A percentile compares a stretch with the other conserved stretches of the same genome.
Evolutionary conservation across 2,888 invertebrate species (phyloP).

Genomic region (Tiliacea aurago): DNA sequence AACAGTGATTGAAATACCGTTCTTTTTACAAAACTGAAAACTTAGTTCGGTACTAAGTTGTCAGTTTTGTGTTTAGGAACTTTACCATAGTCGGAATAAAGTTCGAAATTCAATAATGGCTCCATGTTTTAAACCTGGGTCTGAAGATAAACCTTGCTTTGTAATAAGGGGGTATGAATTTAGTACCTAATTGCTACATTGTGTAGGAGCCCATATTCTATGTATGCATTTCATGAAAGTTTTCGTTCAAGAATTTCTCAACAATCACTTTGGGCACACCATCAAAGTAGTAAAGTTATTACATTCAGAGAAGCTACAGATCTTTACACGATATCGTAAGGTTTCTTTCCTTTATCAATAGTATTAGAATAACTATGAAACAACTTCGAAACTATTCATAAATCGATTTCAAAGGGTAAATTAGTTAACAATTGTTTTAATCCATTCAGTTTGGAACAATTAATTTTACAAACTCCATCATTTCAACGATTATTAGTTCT

Average conservation of each 20-base stretch:
- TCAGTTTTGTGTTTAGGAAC: too few relatives aligned
- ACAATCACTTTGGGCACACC: background rate
- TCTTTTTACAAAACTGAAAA: too few relatives aligned
- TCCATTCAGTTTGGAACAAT: conserved; percentile 22
- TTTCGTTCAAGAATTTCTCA: background rate
- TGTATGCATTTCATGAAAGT: background rate
- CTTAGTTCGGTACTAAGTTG: too few relatives aligned
- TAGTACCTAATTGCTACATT: background rate
- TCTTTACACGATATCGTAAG: background rate
- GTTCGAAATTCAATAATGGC: too few relatives aligned
- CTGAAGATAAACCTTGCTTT: too few relatives aligned
- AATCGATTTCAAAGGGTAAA: conserved; percentile 22
- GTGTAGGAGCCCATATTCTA: background rate
- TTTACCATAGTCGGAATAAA: too few relatives aligned
- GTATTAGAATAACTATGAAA: background rate
- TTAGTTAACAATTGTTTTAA: conserved; percentile 34
- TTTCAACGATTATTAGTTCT: conserved; percentile 7
- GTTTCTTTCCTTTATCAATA: background rate
- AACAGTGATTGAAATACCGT: too few relatives aligned
- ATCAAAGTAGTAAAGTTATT: background rate
- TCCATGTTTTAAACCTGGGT: too few relatives aligned
- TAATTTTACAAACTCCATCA: conserved; percentile 14
- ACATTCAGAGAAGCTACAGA: too few relatives aligned
- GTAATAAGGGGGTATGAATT: too few relatives aligned
- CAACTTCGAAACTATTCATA: conserved; percentile 10